These are phyloP conservation scores for Carassius auratus DNA, from an alignment of 2,113 vertebrate species.

Conservation along the genomic window DNA sequence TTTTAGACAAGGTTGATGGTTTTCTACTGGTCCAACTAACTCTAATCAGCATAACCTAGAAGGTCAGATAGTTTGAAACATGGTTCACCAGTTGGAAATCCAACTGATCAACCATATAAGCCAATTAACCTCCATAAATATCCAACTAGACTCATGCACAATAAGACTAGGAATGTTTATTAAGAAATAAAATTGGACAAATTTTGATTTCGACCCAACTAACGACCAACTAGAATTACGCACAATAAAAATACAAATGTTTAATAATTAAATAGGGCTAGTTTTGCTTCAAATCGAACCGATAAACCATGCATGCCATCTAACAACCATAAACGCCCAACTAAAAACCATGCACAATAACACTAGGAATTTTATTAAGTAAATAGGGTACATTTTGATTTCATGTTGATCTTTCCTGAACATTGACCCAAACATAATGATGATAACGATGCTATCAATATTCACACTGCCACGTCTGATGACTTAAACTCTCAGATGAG, in stretches of 20 bases:
- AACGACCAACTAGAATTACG: not conserved
- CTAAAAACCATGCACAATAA: not conserved
- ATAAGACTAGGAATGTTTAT: not conserved
- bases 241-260: not conserved
- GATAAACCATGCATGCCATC: not conserved
- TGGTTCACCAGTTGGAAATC: not conserved
- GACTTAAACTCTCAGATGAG: too few species aligned
- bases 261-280: not conserved
- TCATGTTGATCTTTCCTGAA: not conserved
- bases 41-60: not conserved
- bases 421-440: not conserved
- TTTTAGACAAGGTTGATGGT: not conserved
- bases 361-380: not conserved
- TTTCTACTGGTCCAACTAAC: not conserved
- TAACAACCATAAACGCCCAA: not conserved
- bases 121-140: not conserved
- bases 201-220: not conserved
- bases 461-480: not conserved
- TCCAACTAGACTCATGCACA: not conserved
- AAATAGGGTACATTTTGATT: not conserved
- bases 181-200: not conserved
- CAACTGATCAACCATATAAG: not conserved
- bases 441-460: not conserved
- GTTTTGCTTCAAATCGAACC: too few species aligned
- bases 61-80: not conserved